phyloP scores from a whole-genome alignment of 2,888 invertebrate genomes.

The Amblyjoppa fuscipennis region DNA sequence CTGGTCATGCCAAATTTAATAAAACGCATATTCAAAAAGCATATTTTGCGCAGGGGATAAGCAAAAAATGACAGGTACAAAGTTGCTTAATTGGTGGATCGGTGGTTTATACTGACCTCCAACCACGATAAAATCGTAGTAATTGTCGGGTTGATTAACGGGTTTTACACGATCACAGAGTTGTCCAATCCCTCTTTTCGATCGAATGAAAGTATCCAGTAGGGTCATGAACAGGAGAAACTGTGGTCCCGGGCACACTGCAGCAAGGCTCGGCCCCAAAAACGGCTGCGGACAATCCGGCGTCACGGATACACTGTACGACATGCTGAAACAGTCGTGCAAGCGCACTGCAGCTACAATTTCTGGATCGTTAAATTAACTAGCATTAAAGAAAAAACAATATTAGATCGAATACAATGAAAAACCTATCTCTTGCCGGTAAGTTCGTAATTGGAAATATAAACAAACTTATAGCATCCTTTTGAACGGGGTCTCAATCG shows the following conservation, averaged over 20 bases:
- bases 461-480: too few species aligned
- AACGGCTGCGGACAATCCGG: slow-evolving; percentile 86
- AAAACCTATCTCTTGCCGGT: too few species aligned
- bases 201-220: slow-evolving; percentile 88
- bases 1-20: too few species aligned
- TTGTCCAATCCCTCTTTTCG: slow-evolving; percentile 78
- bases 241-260: slow-evolving; percentile 87
- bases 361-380: neutral
- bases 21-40: too few species aligned
- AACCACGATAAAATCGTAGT: slow-evolving; percentile 89
- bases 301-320: slow-evolving; percentile 74
- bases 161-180: slow-evolving; percentile 88
- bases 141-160: slow-evolving; percentile 84
- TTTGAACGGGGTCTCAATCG: too few species aligned
- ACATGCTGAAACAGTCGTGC: slow-evolving; percentile 75
- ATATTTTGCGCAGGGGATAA: neutral
- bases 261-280: slow-evolving; percentile 87
- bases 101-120: slow-evolving; percentile 85
- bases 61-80: neutral
- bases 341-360: neutral
- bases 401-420: too few species aligned
- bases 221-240: slow-evolving; percentile 89
- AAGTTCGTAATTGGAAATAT: too few species aligned
- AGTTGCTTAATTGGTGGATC: neutral
- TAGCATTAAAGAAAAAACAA: neutral